phyloP scores from a whole-genome alignment of 2,888 invertebrate species.

The Falcaria lacertinaria region DNA sequence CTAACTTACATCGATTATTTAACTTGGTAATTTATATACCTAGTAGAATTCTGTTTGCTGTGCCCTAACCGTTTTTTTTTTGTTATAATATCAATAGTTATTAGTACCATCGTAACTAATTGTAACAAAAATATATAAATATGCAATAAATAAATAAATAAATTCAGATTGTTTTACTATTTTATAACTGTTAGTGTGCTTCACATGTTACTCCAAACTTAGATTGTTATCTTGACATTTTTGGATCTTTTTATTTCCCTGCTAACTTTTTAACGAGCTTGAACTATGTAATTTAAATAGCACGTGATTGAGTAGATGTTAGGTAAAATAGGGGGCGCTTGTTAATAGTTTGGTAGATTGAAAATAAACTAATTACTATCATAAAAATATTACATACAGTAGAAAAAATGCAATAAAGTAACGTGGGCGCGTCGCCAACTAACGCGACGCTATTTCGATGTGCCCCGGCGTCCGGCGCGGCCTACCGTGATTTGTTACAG shows the following conservation, averaged over 20 bases:
- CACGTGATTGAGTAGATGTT: not conserved
- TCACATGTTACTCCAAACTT: too few species aligned
- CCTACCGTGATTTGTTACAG: conserved; percentile 30
- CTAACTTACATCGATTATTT: too few species aligned
- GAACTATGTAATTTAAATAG: not conserved
- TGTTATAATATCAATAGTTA: too few species aligned
- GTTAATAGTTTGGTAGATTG: conserved; percentile 1
- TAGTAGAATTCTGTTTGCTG: too few species aligned
- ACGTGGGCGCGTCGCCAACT: conserved; percentile 60
- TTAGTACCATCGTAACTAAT: too few species aligned
- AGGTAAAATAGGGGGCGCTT: too few species aligned
- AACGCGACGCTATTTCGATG: conserved; percentile 59
- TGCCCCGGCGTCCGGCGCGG: conserved; percentile 28
- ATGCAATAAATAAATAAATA: too few species aligned
- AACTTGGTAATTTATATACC: not conserved
- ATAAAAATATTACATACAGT: conserved; percentile 40
- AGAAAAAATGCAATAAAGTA: conserved; percentile 57
- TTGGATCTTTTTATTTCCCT: not conserved
- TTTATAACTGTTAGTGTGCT: too few species aligned
- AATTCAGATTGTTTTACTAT: too few species aligned
- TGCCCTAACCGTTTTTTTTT: too few species aligned
- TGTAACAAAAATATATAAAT: too few species aligned
- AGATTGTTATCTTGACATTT: too few species aligned
- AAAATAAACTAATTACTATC: conserved; percentile 38
- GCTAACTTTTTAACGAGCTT: not conserved